phyloP scores from a whole-genome alignment of 2,888 invertebrate genomes.

The Atethmia centrago region DNA sequence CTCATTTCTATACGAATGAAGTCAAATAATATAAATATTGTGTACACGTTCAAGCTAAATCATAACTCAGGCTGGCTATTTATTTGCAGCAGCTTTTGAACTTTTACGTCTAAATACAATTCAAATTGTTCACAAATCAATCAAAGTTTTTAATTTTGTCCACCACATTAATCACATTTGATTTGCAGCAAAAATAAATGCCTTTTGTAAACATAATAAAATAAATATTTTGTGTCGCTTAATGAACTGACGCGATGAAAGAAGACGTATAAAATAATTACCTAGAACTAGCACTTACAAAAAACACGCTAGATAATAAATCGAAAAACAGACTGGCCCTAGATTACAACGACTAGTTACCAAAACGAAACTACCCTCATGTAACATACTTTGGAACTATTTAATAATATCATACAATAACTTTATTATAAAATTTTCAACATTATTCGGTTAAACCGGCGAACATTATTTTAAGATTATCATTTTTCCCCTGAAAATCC shows the following conservation, averaged over 20 bases:
- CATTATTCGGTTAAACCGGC: constrained; percentile 67
- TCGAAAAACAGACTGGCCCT: constrained; percentile 34
- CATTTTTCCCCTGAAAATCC: constrained; percentile 75
- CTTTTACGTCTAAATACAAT: background rate
- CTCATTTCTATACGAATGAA: background rate
- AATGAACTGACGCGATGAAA: background rate
- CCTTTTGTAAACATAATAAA: background rate
- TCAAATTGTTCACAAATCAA: no score
- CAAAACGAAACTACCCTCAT: constrained; percentile 15
- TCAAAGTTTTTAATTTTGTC: background rate
- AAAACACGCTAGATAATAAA: background rate
- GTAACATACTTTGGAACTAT: constrained; percentile 27
- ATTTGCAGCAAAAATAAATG: background rate
- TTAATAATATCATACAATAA: constrained; percentile 8
- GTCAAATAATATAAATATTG: background rate
- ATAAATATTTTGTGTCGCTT: no score
- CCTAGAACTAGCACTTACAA: constrained; percentile 1
- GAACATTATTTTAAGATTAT: constrained; percentile 74
- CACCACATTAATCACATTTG: background rate
- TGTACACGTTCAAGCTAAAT: background rate
- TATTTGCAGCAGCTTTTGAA: background rate
- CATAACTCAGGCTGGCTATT: background rate
- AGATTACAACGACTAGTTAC: constrained; percentile 45
- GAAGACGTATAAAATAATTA: background rate
- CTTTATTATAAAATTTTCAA: background rate